phyloP scores from a whole-genome alignment of 2,888 invertebrate species.

The Lampropteryx suffumata region DNA sequence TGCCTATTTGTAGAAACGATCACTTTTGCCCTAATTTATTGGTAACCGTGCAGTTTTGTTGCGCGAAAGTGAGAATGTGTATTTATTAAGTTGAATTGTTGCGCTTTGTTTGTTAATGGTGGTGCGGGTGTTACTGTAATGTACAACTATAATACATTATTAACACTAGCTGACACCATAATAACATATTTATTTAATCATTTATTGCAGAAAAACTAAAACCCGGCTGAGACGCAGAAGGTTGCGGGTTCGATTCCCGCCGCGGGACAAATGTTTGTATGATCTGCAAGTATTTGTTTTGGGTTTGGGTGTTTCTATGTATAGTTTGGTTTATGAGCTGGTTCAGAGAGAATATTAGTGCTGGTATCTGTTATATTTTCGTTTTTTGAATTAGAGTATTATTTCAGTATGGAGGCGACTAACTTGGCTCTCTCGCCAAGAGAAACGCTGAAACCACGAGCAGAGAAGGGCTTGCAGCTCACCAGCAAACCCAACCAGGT shows the following conservation, averaged over 20 bases:
- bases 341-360: no score
- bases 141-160: no score
- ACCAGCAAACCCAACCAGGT: slow-evolving; percentile 83
- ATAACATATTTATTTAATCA: no score
- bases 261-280: no score
- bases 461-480: slow-evolving; percentile 72
- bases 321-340: no score
- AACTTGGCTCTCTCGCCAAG: slow-evolving; percentile 72
- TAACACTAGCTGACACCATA: no score
- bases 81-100: slow-evolving; percentile 58
- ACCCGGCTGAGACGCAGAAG: no score
- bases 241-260: no score
- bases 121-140: not conserved
- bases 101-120: slow-evolving; percentile 10
- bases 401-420: slow-evolving; percentile 80
- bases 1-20: slow-evolving; percentile 69
- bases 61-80: slow-evolving; percentile 52
- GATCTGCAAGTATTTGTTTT: no score
- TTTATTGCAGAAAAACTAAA: no score
- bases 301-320: no score
- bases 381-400: not conserved
- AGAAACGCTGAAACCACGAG: slow-evolving; percentile 68
- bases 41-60: slow-evolving; percentile 58
- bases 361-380: no score
- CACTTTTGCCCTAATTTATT: slow-evolving; percentile 60